Base-by-base conservation (phyloP, 2,888 invertebrate genomes). In the Pantelozetes paolii region DNA sequence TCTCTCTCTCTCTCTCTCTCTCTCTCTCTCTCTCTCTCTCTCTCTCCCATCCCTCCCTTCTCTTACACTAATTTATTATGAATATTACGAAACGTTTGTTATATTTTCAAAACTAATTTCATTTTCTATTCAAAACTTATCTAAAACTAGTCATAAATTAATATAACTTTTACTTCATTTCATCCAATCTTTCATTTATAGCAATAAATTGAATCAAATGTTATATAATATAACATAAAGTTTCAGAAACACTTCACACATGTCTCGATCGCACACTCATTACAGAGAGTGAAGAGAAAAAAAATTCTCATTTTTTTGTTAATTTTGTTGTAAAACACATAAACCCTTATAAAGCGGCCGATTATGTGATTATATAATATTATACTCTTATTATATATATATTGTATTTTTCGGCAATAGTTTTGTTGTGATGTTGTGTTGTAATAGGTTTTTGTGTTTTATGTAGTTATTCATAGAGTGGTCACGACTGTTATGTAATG, bases 401-500 rank as follows among this genome's bases (percentile, higher is more conserved):
- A 64, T 64, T 3, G 64, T 64, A n/a, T 36, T 32, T 5, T 26
- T 32, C 5, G 26, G n/a, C 9, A 8, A 64, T 36, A 28, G 30
- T 59, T 5, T 30, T 59, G 11, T 59, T 1, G n/a, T n/a, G n/a
- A n/a, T n/a, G n/a, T n/a, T n/a, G n/a, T 32, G 20, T 8, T 62
- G 30, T 67, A 67, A 67, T 67, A n/a, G 32, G n/a, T 67, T 32
- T 32, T 13, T 57, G 23, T 57, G 26, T 28, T 57, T 28, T 28
- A 23, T 57, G 57, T 57, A 30, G 30, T 26, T 67, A 67, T 67
- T 40, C 67, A 67, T 40, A 36, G 42, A 67, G 67, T 67, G 67
- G 67, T 67, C 67, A 67, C 67, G 67, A 67, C 67, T 67, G 67
- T 67, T 67, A 42, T 67, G 42, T 36, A 67, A 23, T 67, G 67